These are phyloP conservation scores for Stratiomys singularior DNA, from an alignment of 2,888 invertebrate genomes.

Conservation along the genomic window DNA sequence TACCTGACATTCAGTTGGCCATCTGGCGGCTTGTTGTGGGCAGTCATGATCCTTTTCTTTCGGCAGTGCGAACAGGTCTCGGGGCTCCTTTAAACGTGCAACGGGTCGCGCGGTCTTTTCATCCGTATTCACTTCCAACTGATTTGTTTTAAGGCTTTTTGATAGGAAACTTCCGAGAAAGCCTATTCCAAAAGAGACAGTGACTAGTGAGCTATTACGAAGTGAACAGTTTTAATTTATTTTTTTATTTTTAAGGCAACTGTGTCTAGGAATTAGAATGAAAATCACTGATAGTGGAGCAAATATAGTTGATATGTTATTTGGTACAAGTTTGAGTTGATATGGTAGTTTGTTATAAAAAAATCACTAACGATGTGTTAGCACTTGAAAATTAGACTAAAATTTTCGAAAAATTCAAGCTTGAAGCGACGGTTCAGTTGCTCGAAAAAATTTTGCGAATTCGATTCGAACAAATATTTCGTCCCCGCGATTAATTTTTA, in stretches of 20 bases:
- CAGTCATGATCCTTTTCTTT: constrained; percentile 73
- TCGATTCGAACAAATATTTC: too few species aligned
- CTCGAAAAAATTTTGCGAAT: too few species aligned
- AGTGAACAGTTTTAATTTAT: neutral
- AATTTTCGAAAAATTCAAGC: too few species aligned
- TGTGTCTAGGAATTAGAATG: neutral
- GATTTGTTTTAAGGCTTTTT: constrained; percentile 72
- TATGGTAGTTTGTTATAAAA: too few species aligned
- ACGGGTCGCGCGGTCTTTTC: constrained; percentile 72
- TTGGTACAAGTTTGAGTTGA: too few species aligned
- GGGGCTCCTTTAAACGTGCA: constrained; percentile 75
- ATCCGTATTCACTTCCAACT: constrained; percentile 76
- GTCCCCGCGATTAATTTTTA: too few species aligned
- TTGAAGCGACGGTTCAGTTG: too few species aligned
- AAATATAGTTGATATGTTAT: too few species aligned
- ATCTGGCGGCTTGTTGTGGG: constrained; percentile 82
- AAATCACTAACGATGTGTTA: too few species aligned
- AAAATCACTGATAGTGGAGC: too few species aligned
- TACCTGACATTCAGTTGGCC: constrained; percentile 92
- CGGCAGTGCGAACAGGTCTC: constrained; percentile 77
- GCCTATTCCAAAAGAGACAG: constrained; percentile 54
- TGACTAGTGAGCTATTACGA: neutral
- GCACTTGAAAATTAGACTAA: too few species aligned
- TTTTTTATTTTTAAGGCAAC: neutral
- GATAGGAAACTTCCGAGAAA: constrained; percentile 65